Conservation (phyloP, 2,888 invertebrate species). For the Harpalus rufipes region DNA sequence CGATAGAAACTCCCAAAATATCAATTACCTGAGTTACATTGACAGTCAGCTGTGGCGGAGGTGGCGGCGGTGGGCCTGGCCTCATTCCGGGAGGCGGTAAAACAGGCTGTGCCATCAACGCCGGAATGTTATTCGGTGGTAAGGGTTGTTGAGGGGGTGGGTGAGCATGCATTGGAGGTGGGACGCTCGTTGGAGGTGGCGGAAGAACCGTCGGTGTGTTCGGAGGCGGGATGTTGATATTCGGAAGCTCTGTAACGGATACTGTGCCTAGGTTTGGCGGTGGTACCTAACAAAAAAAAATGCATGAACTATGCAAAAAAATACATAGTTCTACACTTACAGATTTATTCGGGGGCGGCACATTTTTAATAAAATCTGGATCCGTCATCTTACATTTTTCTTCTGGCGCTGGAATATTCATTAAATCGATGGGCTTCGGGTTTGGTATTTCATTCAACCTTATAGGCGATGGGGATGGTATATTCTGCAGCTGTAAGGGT, state of each 20-base stretch:
- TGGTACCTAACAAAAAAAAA: slow-evolving; percentile 70
- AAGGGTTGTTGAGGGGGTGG: slow-evolving; percentile 38
- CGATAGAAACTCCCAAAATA: no score
- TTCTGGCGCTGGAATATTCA: slow-evolving; percentile 79
- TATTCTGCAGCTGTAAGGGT: slow-evolving; percentile 79
- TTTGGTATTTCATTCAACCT: slow-evolving; percentile 82
- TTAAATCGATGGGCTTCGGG: slow-evolving; percentile 81
- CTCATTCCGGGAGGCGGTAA: slow-evolving; percentile 73
- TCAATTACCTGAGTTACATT: slow-evolving; percentile 47
- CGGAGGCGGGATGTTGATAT: slow-evolving; percentile 72
- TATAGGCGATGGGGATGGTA: slow-evolving; percentile 82
- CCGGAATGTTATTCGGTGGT: slow-evolving; percentile 72
- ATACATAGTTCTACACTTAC: slow-evolving; percentile 67
- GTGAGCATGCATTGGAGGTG: slow-evolving; percentile 70
- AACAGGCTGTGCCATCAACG: slow-evolving; percentile 76
- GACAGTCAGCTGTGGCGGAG: slow-evolving; percentile 10
- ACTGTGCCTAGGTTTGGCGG: slow-evolving; percentile 73
- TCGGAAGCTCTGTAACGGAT: slow-evolving; percentile 71
- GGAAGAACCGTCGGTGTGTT: slow-evolving; percentile 69
- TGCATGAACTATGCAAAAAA: no score
- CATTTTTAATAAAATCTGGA: slow-evolving; percentile 76
- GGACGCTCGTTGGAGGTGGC: slow-evolving; percentile 71
- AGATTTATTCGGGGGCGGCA: slow-evolving; percentile 77
- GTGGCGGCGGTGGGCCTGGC: slow-evolving; percentile 45
- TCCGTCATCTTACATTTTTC: slow-evolving; percentile 73